A percentile compares a stretch with the other conserved stretches of the same genome.
These are phyloP conservation scores for Mesembrinibis cayennensis DNA, from an alignment of 2,113 vertebrate genomes.

Conservation along the genomic window DNA sequence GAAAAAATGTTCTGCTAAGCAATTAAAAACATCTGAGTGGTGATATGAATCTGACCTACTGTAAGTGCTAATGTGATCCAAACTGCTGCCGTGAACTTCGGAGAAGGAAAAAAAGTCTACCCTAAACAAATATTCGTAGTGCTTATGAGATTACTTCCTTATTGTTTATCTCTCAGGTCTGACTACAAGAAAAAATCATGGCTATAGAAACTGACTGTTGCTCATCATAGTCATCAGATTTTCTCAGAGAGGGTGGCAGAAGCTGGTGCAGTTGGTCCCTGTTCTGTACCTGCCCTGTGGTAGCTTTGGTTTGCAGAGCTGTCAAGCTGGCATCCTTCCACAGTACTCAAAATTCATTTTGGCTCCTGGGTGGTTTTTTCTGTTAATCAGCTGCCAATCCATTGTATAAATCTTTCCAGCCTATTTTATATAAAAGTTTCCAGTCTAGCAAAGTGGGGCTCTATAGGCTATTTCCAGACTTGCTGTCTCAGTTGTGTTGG, in stretches of 20 bases:
- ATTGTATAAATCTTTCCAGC: conserved; percentile 62
- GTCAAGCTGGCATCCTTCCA: conserved; percentile 1
- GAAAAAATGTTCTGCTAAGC: not conserved
- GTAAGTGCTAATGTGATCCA: not conserved
- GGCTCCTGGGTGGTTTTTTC: conserved; percentile 44
- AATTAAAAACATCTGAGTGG: not conserved
- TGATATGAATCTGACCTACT: not conserved
- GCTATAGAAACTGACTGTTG: not conserved
- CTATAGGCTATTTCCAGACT: conserved; percentile 54
- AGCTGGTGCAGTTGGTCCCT: not conserved
- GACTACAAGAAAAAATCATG: not conserved
- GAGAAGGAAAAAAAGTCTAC: not conserved
- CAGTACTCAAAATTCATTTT: conserved; percentile 23
- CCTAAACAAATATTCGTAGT: not conserved
- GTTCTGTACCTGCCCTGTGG: not conserved
- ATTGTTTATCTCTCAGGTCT: not conserved
- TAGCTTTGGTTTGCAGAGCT: not conserved
- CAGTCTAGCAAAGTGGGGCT: conserved; percentile 35
- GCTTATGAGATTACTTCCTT: not conserved
- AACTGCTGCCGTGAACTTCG: not conserved
- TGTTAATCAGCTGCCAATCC: conserved; percentile 56
- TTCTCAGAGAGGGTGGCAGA: not conserved
- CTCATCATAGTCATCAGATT: not conserved
- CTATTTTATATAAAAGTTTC: conserved; percentile 55
- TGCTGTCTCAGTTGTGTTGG: conserved; percentile 38